Conservation (phyloP, 2,797 vertebrate species). For the Microctenopoma lineatum region DNA sequence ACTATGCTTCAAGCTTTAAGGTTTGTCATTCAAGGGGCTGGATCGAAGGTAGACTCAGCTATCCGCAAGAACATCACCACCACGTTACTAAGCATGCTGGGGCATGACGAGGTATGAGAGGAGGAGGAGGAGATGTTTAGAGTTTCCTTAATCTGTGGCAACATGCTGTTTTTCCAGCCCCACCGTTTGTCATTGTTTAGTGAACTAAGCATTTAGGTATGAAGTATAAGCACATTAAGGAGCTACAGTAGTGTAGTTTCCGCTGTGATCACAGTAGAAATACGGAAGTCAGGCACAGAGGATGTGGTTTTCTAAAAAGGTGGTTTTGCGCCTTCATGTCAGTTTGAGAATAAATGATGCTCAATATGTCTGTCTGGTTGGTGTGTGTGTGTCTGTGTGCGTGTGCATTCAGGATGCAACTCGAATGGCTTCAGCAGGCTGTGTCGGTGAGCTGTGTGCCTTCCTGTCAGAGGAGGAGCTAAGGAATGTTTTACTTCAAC, state of each 20-base stretch:
- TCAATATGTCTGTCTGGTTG: conserved; percentile 19
- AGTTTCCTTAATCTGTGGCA: conserved; percentile 5
- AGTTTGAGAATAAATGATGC: conserved; percentile 34
- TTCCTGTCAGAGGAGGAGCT: conserved; percentile 96
- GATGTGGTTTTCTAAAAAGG: conserved; percentile 77
- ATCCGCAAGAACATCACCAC: conserved; percentile 93
- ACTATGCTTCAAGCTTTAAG: conserved; percentile 97
- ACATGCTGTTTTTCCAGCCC: neutral
- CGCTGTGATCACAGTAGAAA: conserved; percentile 50
- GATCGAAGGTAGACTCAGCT: conserved; percentile 91
- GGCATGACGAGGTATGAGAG: conserved; percentile 95
- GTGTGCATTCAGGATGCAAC: conserved; percentile 89
- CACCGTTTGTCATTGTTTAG: neutral
- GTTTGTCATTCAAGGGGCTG: conserved; percentile 96
- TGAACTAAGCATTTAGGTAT: conserved; percentile 1
- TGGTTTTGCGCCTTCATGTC: conserved; percentile 45
- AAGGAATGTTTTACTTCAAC: conserved; percentile 87
- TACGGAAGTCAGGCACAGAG: conserved; percentile 66
- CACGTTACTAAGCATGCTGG: conserved; percentile 93
- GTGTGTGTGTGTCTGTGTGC: conserved; percentile 19
- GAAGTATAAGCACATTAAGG: neutral
- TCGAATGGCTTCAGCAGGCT: conserved; percentile 95
- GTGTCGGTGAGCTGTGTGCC: conserved; percentile 93
- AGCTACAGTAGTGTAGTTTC: conserved; percentile 21
- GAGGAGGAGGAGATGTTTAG: conserved; percentile 19